These are phyloP conservation scores for Periophthalmus modestus DNA, from an alignment of 2,113 vertebrate genomes.

Conservation along the genomic window DNA sequence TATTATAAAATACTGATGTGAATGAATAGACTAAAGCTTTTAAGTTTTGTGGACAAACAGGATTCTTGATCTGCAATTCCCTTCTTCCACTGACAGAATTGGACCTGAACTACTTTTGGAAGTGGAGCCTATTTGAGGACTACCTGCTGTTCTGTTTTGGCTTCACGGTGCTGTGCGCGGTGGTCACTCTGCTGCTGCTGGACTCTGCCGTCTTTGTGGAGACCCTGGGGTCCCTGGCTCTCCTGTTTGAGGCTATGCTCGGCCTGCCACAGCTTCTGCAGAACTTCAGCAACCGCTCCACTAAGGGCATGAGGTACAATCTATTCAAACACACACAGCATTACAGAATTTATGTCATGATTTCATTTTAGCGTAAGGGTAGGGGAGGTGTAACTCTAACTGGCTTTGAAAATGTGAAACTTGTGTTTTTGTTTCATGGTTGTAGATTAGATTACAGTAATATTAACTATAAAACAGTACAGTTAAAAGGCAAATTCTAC, in stretches of 20 bases:
- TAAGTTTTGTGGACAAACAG: neutral
- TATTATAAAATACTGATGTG: too few relatives aligned
- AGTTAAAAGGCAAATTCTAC: too few relatives aligned
- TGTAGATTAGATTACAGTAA: too few relatives aligned
- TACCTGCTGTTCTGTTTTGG: conserved; percentile 80
- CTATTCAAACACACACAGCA: neutral
- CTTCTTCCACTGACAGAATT: conserved; percentile 63
- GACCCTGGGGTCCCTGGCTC: conserved; percentile 74
- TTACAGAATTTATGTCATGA: too few relatives aligned
- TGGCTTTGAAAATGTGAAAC: too few relatives aligned
- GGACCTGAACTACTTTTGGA: conserved; percentile 79
- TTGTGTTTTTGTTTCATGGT: too few relatives aligned
- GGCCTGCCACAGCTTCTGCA: conserved; percentile 82
- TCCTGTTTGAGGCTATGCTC: conserved; percentile 81
- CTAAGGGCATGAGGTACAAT: conserved; percentile 82
- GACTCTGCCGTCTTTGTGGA: conserved; percentile 78
- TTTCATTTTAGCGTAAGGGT: too few relatives aligned
- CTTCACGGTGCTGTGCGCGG: conserved; percentile 71
- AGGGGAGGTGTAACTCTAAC: too few relatives aligned
- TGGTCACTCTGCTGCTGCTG: conserved; percentile 77
- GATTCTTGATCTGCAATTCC: neutral
- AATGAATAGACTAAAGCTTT: neutral
- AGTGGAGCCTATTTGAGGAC: conserved; percentile 80
- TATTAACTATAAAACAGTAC: too few relatives aligned
- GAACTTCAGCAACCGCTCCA: conserved; percentile 79